Evolutionary conservation across 1,140 invertebrate genomes (phyloP).

Genomic region (Laupala kohalensis): DNA sequence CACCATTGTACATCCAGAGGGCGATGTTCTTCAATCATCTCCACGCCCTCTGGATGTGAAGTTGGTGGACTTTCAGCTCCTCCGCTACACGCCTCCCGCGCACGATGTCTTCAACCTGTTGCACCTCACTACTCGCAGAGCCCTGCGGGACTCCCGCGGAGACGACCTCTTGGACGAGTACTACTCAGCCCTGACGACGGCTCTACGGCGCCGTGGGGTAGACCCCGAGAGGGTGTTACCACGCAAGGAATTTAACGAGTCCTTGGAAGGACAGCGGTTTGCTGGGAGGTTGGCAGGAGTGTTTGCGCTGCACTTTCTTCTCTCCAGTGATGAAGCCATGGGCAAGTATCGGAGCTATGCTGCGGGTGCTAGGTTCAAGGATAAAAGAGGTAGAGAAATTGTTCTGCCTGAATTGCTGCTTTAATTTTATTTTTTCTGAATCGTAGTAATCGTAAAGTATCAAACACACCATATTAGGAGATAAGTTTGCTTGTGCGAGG

Average conservation of each 20-base stretch:
- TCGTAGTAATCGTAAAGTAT: too few species aligned
- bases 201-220: neutral
- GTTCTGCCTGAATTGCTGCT: too few species aligned
- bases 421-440: too few species aligned
- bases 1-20: too few species aligned
- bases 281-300: neutral
- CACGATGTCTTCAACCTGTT: slow-evolving; percentile 7
- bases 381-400: too few species aligned
- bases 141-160: slow-evolving; percentile 5
- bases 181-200: neutral
- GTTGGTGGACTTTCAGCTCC: slow-evolving; percentile 8
- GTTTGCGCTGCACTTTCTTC: neutral
- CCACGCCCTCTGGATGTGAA: neutral
- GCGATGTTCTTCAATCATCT: too few species aligned
- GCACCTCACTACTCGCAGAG: slow-evolving; percentile 6
- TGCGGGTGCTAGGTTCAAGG: too few species aligned
- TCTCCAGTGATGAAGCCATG: neutral
- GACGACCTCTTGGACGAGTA: slow-evolving; percentile 3
- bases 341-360: too few species aligned
- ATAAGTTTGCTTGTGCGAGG: too few species aligned
- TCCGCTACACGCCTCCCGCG: slow-evolving; percentile 8
- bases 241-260: neutral
- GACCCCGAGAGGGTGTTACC: neutral
- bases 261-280: neutral
- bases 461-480: too few species aligned